Percentiles rank a stretch among this genome's conserved stretches.
These are phyloP conservation scores for Thyatira batis DNA, from an alignment of 2,888 invertebrate genomes.

Conservation along the genomic window DNA sequence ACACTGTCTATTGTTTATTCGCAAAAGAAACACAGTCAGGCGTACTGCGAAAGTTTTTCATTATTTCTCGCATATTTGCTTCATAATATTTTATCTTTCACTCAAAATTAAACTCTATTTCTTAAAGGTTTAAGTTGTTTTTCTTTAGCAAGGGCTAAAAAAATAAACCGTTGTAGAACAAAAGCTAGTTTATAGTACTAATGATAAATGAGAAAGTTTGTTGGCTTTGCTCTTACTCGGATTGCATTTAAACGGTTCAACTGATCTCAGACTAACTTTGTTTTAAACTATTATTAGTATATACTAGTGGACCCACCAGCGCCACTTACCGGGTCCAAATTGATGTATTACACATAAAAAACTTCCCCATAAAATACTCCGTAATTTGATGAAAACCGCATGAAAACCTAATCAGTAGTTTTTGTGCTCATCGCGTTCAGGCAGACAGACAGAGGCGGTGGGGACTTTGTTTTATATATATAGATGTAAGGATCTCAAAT, in stretches of 20 bases:
- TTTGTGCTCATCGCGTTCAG: too few species aligned
- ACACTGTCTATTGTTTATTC: background rate
- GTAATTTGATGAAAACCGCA: too few species aligned
- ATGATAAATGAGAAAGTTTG: background rate
- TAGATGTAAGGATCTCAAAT: too few species aligned
- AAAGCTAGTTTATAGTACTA: background rate
- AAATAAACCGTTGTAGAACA: background rate
- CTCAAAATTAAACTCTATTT: background rate
- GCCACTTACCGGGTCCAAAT: too few species aligned
- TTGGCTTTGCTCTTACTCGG: background rate
- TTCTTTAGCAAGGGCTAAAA: background rate
- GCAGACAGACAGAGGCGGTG: too few species aligned
- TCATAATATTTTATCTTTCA: background rate
- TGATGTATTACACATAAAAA: too few species aligned
- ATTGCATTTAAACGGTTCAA: background rate
- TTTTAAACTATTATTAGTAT: background rate
- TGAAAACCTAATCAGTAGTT: too few species aligned
- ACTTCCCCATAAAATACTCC: too few species aligned
- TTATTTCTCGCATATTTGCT: background rate
- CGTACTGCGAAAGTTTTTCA: background rate
- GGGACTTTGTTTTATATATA: too few species aligned
- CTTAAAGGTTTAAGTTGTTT: background rate
- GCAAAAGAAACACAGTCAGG: background rate
- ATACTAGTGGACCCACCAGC: too few species aligned
- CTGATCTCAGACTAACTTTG: background rate